These are phyloP conservation scores for Philaenus spumarius DNA, from an alignment of 1,140 invertebrate genomes.

Conservation along the genomic window DNA sequence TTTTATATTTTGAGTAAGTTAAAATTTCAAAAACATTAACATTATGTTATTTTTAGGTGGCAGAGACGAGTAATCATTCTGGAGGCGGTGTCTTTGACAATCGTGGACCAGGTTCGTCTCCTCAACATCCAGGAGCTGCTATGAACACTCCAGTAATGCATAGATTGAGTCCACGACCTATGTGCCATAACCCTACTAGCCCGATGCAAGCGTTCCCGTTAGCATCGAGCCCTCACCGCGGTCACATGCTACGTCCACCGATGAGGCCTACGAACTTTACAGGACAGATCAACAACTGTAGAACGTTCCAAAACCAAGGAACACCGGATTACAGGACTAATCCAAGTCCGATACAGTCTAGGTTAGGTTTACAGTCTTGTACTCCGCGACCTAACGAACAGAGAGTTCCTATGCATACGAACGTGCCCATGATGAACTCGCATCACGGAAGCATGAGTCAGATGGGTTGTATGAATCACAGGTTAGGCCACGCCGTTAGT, in stretches of 20 bases:
- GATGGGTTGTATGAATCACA: neutral
- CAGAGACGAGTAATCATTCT: conserved; percentile 22
- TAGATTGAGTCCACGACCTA: neutral
- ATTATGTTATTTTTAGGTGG: conserved; percentile 18
- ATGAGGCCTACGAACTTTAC: too few species aligned
- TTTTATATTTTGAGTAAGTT: too few species aligned
- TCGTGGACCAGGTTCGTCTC: neutral
- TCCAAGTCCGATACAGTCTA: too few species aligned
- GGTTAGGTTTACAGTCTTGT: too few species aligned
- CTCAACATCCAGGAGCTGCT: neutral
- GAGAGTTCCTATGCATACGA: too few species aligned
- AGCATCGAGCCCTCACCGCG: conserved; percentile 41
- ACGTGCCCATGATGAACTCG: too few species aligned
- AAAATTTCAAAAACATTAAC: conserved; percentile 1
- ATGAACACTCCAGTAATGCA: neutral
- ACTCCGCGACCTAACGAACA: too few species aligned
- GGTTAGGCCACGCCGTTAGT: conserved; percentile 2
- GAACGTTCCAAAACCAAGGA: too few species aligned
- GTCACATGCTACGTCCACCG: too few species aligned
- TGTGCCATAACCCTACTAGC: conserved; percentile 33
- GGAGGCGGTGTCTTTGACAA: conserved; percentile 24
- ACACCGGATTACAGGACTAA: too few species aligned
- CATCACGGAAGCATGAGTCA: too few species aligned
- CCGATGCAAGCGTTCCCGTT: conserved; percentile 38
- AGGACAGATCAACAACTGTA: too few species aligned